phyloP scores from a whole-genome alignment of 2,113 vertebrate genomes.

The Gnathonemus longibarbis region DNA sequence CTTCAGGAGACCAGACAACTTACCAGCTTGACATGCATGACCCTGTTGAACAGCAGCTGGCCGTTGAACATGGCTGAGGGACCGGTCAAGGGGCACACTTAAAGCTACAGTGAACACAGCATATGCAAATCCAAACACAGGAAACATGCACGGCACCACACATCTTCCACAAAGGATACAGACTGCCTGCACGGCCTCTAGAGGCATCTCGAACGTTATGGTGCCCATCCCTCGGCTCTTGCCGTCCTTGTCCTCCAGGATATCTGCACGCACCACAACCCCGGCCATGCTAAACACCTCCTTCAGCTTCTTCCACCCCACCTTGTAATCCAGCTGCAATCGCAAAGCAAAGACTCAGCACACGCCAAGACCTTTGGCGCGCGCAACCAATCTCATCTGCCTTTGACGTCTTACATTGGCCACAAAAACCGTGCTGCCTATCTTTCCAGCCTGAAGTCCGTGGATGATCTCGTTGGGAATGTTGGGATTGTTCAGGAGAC shows the following conservation, averaged over 20 bases:
- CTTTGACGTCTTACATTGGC: slow-evolving; percentile 74
- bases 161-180: slow-evolving; percentile 76
- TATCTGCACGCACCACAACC: slow-evolving; percentile 80
- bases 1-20: slow-evolving; percentile 42
- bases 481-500: slow-evolving; percentile 93
- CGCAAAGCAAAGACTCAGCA: not conserved
- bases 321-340: slow-evolving; percentile 89
- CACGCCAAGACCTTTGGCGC: not conserved
- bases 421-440: slow-evolving; percentile 91
- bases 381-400: no score
- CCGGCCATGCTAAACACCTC: slow-evolving; percentile 96
- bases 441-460: slow-evolving; percentile 88
- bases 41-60: slow-evolving; percentile 87
- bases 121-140: not conserved
- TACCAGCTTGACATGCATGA: slow-evolving; percentile 98
- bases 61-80: slow-evolving; percentile 90
- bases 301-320: slow-evolving; percentile 97
- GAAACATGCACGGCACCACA: not conserved
- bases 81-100: slow-evolving; percentile 55
- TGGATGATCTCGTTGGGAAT: slow-evolving; percentile 94
- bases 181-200: slow-evolving; percentile 95
- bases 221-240: slow-evolving; percentile 95
- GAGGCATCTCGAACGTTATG: slow-evolving; percentile 88
- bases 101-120: not conserved
- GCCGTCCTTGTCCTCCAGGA: slow-evolving; percentile 93